Base-by-base conservation (phyloP, 2,888 invertebrate species). In the Tetragonula carbonaria region DNA sequence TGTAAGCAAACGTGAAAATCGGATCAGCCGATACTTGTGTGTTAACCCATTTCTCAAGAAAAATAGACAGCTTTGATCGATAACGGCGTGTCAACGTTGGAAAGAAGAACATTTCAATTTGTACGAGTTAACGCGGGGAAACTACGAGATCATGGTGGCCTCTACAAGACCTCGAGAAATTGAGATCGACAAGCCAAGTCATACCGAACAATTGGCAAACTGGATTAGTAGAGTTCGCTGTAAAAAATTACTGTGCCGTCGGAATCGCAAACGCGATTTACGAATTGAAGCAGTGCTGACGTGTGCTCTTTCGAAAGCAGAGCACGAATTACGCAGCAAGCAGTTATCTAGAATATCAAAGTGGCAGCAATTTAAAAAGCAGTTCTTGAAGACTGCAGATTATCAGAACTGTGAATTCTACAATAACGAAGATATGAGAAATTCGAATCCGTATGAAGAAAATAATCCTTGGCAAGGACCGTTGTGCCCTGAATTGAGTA, bases 271-370 rank as follows among this genome's bases (percentile, higher is more conserved):
- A 90, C 96, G 96, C 91, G 96, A 96, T 93, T 94, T 96, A 86
- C 95, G 96, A 89, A 95, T 96, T 90, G 96, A 96, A 94, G 96
- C 97, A 89, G 96, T 97, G 91, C 95, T 97, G 92, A 95, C 96
- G 88, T 95, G 95, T 92, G 96, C 96, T 65, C 93, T 97, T 77
- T 93, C 92, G 85, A 95, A 95, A 87, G 96, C 97, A 4, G 96
- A 96, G 92, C 94, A 93, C 87, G 96, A 96, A 91, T 95, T 97
- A 81, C 94, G 96, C 88, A 93, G 93, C 90, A 96, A 96, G 94
- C 96, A 97, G 95, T 95, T 96, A 92, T 95, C 96, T 93, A 95
- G 96, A 88, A 96, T 96, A 90, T 94, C 95, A 91, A 95, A 95
- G 92, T 97, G 96, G 96, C 93, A 95, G 8, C 93, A 95, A 85